phyloP scores from a whole-genome alignment of 92 coral and sea anemone genomes.

The Montipora capitata region DNA sequence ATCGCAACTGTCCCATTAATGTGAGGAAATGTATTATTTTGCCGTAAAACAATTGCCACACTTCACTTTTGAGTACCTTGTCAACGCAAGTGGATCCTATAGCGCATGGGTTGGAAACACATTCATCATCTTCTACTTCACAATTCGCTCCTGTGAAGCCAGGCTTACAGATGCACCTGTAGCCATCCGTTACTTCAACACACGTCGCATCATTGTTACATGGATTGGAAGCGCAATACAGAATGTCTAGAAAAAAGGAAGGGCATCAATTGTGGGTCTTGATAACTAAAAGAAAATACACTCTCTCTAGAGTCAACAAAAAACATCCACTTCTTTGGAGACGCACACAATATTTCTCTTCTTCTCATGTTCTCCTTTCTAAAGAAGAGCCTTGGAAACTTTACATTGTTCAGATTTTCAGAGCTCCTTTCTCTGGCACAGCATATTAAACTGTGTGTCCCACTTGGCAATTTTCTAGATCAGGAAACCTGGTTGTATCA shows the following conservation, averaged over 20 bases:
- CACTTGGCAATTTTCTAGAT: neutral
- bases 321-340: too few species aligned
- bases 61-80: conserved; percentile 65
- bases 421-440: too few species aligned
- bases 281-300: too few species aligned
- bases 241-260: conserved; percentile 41
- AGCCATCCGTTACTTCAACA: conserved; percentile 68
- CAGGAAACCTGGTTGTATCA: neutral
- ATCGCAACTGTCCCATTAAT: too few species aligned
- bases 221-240: conserved; percentile 83
- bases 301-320: too few species aligned
- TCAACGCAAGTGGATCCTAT: conserved; percentile 92
- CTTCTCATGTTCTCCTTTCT: too few species aligned
- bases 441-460: too few species aligned
- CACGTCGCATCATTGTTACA: conserved; percentile 91
- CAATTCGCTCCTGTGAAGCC: conserved; percentile 93
- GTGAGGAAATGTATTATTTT: too few species aligned
- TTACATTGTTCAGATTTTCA: too few species aligned
- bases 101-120: conserved; percentile 89
- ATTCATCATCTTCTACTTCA: conserved; percentile 93
- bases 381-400: too few species aligned
- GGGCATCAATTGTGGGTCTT: neutral
- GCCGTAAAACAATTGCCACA: too few species aligned
- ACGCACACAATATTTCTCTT: too few species aligned
- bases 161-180: conserved; percentile 82